These are phyloP conservation scores for Unio delphinus DNA, from an alignment of 2,888 invertebrate genomes.

Conservation along the genomic window DNA sequence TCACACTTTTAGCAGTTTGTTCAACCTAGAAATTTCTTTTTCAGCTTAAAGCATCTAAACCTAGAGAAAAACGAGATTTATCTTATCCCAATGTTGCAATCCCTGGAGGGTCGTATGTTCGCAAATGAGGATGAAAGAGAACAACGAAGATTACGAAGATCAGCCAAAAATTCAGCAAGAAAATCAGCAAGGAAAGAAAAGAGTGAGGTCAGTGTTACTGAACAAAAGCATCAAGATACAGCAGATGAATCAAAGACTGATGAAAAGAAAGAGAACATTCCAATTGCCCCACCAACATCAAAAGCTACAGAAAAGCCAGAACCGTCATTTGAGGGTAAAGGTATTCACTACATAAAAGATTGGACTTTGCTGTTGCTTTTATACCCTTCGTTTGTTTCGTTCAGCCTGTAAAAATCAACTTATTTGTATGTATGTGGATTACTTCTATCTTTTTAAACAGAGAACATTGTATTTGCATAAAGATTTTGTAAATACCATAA, in stretches of 20 bases:
- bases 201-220: conserved; percentile 1
- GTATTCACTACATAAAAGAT: no score
- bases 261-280: neutral
- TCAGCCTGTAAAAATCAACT: no score
- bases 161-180: conserved; percentile 36
- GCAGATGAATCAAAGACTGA: conserved; percentile 2
- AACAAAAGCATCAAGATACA: conserved; percentile 1
- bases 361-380: no score
- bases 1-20: no score
- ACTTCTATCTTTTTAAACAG: no score
- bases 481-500: no score
- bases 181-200: conserved; percentile 27
- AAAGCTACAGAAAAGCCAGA: no score
- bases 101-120: conserved; percentile 60
- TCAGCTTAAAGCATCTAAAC: conserved; percentile 66
- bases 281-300: neutral
- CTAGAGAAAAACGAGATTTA: conserved; percentile 66
- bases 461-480: no score
- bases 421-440: no score
- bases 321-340: no score
- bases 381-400: no score
- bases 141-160: conserved; percentile 21
- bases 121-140: conserved; percentile 48
- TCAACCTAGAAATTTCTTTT: conserved; percentile 2
- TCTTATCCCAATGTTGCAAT: conserved; percentile 66